Evolutionary conservation across 2,888 invertebrate species (phyloP).

Genomic region (Anorthoa munda): DNA sequence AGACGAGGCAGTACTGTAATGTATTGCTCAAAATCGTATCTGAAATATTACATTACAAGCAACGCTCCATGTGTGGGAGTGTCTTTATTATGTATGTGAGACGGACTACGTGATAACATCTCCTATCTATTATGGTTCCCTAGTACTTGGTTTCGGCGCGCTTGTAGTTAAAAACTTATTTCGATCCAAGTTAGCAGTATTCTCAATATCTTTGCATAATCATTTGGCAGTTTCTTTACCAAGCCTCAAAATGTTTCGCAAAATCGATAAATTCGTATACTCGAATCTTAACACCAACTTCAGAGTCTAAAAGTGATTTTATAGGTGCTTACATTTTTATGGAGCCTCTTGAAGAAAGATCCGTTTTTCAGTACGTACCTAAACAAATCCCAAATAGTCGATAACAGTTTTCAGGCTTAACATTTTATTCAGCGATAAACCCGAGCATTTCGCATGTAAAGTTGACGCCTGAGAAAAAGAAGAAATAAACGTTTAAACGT

Average conservation of each 20-base stretch:
- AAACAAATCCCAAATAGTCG: constrained; percentile 26
- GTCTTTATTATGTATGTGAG: too few species aligned
- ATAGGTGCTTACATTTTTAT: constrained; percentile 20
- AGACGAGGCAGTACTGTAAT: too few species aligned
- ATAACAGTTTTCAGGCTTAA: constrained; percentile 11
- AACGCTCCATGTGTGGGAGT: too few species aligned
- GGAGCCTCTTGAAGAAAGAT: constrained; percentile 7
- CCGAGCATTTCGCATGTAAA: background rate
- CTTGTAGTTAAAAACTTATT: too few species aligned
- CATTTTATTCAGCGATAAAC: constrained; percentile 25
- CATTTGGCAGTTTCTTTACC: background rate
- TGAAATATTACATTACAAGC: too few species aligned
- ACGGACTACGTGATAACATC: too few species aligned
- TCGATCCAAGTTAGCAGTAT: background rate
- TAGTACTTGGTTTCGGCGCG: too few species aligned
- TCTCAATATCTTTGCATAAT: background rate
- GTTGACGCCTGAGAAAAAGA: background rate
- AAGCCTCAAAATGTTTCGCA: background rate
- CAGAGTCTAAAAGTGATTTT: constrained; percentile 19
- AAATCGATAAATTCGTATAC: background rate
- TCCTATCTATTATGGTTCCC: too few species aligned
- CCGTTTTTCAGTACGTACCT: constrained; percentile 19
- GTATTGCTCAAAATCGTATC: too few species aligned
- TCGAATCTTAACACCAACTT: constrained; percentile 1
- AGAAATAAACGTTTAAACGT: too few species aligned